Base-by-base conservation (phyloP, 2,113 vertebrate genomes). In the Gavia stellata region DNA sequence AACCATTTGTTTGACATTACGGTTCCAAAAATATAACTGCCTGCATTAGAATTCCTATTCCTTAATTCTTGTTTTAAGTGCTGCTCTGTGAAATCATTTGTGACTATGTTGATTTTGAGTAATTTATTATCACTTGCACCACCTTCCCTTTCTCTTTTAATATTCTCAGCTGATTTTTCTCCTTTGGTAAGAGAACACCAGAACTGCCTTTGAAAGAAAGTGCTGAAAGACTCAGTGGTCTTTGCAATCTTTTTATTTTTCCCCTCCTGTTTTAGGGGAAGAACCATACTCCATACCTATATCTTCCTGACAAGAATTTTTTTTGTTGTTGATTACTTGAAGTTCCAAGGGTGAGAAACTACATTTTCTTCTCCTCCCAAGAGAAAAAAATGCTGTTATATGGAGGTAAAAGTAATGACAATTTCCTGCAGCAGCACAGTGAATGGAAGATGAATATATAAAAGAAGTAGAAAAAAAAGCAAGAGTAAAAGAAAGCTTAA, bases 61-160 rank as follows among this genome's bases (percentile, higher is more conserved):
- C 34, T 56, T 89, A 88, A 44, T 81, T 94, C 33, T 85, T 86
- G 90, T 81, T 91, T 87, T 49, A 88, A 92, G 70, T 52, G 12
- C 44, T 82, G 36, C 36, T 88, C 78, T 95, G 74, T 93, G 92
- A 96, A 96, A 96, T 92, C 12, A 91, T 90, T 96, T 90, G 45
- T 90, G 85, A 82, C 90, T 88, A 68, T 56, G 71, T 73, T 88
- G 81, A 94, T 93, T 96, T 92, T 94, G 78, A 95, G 66, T 62
- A 72, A 91, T 90, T 93, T 88, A 77, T 95, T 89, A 96, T 92
- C 93, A 88, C 70, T 94, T 88, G 49, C 49, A 91, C 87, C 90
- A 91, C 87, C 81, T 96, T 90, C 78, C 36, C 81, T 53, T 95
- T 90, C 74, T 79, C 42, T 92, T 52, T 89, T 85, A 89, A 59